Evolutionary conservation across 1,140 invertebrate species (phyloP).

Genomic region (Drosophila albomicans): DNA sequence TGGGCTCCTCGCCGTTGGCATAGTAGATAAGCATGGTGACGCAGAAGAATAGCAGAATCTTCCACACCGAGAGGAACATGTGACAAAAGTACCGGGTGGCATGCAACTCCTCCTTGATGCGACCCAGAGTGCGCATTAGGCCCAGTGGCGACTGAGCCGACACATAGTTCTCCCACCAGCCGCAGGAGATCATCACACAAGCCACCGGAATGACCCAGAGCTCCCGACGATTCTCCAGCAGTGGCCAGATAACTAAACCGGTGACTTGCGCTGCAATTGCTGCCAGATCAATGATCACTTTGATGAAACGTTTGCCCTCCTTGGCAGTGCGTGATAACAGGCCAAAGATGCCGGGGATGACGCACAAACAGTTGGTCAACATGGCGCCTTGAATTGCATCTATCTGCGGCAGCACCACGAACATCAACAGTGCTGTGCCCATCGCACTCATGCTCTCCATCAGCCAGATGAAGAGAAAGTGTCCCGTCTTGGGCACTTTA

Average conservation of each 20-base stretch:
- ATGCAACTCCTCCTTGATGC: conserved; percentile 92
- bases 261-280: conserved; percentile 94
- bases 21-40: conserved; percentile 90
- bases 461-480: conserved; percentile 87
- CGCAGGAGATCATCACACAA: conserved; percentile 93
- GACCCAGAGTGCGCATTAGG: conserved; percentile 92
- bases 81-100: conserved; percentile 94
- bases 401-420: conserved; percentile 94
- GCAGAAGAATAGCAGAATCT: conserved; percentile 92
- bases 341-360: conserved; percentile 91
- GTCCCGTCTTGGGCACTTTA: conserved; percentile 78
- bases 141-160: conserved; percentile 92
- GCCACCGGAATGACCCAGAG: conserved; percentile 94
- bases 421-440: conserved; percentile 93
- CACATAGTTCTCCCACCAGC: conserved; percentile 99
- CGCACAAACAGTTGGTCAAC: conserved; percentile 96
- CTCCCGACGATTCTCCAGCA: conserved; percentile 89
- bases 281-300: conserved; percentile 92
- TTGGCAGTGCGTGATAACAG: conserved; percentile 92
- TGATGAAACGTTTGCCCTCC: conserved; percentile 91
- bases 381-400: conserved; percentile 97
- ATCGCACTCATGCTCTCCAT: conserved; percentile 95
- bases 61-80: conserved; percentile 95
- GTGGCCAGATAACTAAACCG: conserved; percentile 95
- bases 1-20: conserved; percentile 91